phyloP scores from a whole-genome alignment of 1,140 invertebrate genomes.

The Diachasma alloeum region DNA sequence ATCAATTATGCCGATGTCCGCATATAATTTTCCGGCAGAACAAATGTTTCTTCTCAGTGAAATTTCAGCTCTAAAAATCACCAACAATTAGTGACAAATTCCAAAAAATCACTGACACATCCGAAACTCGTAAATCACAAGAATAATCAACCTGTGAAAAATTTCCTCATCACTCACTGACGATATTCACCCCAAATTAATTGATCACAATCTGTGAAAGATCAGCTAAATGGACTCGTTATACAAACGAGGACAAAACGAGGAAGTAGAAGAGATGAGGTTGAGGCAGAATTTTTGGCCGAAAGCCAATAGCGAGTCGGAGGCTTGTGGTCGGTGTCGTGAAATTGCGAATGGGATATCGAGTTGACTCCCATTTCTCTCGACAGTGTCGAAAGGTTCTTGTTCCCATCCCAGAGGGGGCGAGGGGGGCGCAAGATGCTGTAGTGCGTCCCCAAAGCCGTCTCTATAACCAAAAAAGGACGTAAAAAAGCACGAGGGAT shows the following conservation, averaged over 20 bases:
- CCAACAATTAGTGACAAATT: no score
- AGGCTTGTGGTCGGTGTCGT: constrained; percentile 1
- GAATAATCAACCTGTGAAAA: neutral
- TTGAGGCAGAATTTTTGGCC: constrained; percentile 2
- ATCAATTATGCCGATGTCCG: no score
- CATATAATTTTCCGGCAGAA: no score
- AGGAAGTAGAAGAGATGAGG: neutral
- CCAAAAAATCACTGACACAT: no score
- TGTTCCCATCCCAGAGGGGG: neutral
- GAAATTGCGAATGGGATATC: constrained; percentile 25
- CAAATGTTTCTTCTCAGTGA: no score
- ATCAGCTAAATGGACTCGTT: constrained; percentile 10
- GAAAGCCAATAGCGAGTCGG: neutral
- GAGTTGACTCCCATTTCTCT: constrained; percentile 12
- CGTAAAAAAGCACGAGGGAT: neutral
- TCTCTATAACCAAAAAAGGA: neutral
- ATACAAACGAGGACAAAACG: constrained; percentile 8
- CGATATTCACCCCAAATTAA: neutral
- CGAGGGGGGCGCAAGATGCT: neutral
- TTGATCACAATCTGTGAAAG: constrained; percentile 4
- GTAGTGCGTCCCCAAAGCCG: neutral
- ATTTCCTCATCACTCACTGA: neutral
- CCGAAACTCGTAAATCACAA: neutral
- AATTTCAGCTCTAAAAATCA: no score
- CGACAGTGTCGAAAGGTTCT: neutral